Conservation (phyloP, 2,888 invertebrate genomes). For the Protonemura montana region DNA sequence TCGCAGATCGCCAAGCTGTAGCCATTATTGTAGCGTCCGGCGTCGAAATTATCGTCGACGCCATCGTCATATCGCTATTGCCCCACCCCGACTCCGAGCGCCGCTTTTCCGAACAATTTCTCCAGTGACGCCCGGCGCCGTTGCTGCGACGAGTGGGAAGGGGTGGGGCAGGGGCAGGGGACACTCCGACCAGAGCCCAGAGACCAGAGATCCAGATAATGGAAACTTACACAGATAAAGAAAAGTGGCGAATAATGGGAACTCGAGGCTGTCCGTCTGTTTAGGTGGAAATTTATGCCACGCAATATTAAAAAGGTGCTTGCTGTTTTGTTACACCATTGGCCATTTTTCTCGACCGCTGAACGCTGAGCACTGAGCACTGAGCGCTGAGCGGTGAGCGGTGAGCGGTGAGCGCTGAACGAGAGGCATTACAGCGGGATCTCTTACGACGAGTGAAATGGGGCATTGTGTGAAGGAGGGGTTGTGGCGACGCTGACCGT, state of each 20-base stretch:
- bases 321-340: neutral
- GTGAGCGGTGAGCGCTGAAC: too few relatives aligned
- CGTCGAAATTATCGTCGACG: neutral
- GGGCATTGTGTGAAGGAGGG: neutral
- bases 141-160: neutral
- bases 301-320: neutral
- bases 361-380: neutral
- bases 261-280: neutral
- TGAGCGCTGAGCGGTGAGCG: too few relatives aligned
- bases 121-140: neutral
- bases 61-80: constrained; percentile 9
- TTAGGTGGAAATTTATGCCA: neutral
- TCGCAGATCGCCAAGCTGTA: neutral
- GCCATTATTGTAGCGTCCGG: neutral
- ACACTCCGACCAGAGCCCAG: neutral
- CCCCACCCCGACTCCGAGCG: neutral
- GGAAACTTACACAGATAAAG: constrained; percentile 7
- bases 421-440: neutral
- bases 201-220: neutral
- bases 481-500: neutral
- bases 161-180: neutral
- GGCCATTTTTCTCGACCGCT: neutral
- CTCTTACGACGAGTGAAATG: neutral
- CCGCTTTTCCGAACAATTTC: constrained; percentile 35
- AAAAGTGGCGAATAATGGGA: neutral